Base-by-base conservation (phyloP, 2,113 vertebrate species). In the Nyctereutes procyonoides region DNA sequence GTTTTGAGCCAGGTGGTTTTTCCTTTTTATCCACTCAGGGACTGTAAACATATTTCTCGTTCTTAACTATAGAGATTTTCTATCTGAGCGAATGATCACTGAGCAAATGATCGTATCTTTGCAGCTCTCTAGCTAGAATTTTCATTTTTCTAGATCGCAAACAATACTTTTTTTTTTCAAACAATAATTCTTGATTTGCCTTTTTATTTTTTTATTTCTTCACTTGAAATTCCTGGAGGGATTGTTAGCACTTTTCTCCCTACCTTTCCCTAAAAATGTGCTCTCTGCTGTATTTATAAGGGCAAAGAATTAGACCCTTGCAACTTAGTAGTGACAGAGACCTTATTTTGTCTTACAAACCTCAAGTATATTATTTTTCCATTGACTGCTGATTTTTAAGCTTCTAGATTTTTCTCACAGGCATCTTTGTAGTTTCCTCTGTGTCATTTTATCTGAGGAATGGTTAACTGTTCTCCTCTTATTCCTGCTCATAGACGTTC, bases 131-230 rank as follows among this genome's bases (percentile, higher is more conserved):
- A 60, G 30, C 28, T 63, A 97, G 58, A 26, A 86, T 65, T 48
- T 87, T 81, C 73, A 30, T 43, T 93, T 80, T 96, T 90, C 81
- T 82, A 83, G 20, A 69, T 73, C 38, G 79, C 56, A 67, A 90
- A 69, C 22, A 80, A 19, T 67, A 88, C n/a, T n/a, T n/a, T n/a
- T n/a, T n/a, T n/a, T n/a, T n/a, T n/a, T 83, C 56, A 67, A 90
- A 69, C 22, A 80, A 19, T 67, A 88, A 86, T 65, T 76, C 56
- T 22, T 86, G 84, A 74, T 69, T 51, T 55, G 60, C 32, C 28
- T 92, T 58, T 97, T 62, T 71, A 51, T 67, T 28, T 58, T 67
- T 63, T 17, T 71, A 69, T 43, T 77, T 93, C 28, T 43, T 94
- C 15, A 28, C 58, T 26, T 84, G 60, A 32, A 32, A 79, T 79